These are phyloP conservation scores for Leuciscus waleckii DNA, from an alignment of 2,797 vertebrate genomes.

Conservation along the genomic window DNA sequence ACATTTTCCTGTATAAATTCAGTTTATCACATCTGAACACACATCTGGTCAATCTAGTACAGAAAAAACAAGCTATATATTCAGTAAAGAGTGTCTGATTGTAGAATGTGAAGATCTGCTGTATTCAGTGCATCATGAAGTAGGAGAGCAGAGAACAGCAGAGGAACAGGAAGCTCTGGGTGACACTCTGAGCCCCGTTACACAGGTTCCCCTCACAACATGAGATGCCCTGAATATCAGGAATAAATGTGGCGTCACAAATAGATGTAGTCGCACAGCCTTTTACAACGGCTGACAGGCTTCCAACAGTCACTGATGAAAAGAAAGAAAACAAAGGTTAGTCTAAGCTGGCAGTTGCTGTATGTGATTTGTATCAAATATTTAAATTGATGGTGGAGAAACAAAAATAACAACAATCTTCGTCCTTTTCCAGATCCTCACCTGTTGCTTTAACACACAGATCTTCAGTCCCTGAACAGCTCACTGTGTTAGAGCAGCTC, in stretches of 20 bases:
- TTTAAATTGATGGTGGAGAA: not conserved
- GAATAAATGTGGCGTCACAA: not conserved
- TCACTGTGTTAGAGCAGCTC: not conserved
- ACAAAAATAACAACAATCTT: not conserved
- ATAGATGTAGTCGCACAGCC: not conserved
- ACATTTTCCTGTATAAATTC: too few relatives aligned
- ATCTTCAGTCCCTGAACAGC: not conserved
- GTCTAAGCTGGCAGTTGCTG: rapidly evolving
- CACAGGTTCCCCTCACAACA: not conserved
- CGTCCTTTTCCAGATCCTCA: not conserved
- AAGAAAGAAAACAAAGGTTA: not conserved
- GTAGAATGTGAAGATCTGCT: not conserved
- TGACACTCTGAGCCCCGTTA: not conserved
- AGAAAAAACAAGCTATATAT: not conserved
- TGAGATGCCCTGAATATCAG: rapidly evolving
- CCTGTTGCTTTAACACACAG: not conserved
- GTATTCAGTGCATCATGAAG: not conserved
- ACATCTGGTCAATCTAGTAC: too few relatives aligned
- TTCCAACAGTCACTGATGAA: not conserved
- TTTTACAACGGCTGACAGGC: rapidly evolving
- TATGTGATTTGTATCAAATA: not conserved
- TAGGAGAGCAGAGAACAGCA: not conserved
- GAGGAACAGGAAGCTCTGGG: not conserved
- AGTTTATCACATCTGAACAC: too few relatives aligned
- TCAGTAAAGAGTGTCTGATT: not conserved